phyloP scores from a whole-genome alignment of 2,888 invertebrate species.

The Drosophila nr. fundita region DNA sequence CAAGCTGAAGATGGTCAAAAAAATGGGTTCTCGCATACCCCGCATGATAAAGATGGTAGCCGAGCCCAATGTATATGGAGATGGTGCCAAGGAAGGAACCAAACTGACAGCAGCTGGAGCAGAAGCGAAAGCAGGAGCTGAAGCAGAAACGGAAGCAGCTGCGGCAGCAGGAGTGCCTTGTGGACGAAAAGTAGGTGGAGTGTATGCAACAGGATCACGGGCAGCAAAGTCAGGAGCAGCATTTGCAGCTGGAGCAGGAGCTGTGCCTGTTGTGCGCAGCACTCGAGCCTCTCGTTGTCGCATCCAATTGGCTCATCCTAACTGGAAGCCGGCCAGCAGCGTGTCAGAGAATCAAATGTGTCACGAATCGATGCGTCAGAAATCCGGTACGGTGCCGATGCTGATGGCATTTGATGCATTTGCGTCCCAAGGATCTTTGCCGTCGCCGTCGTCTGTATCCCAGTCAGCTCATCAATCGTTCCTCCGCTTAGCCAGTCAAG shows the following conservation, averaged over 20 bases:
- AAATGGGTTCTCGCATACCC: slow-evolving; percentile 29
- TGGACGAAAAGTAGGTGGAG: neutral
- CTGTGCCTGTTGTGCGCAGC: slow-evolving; percentile 31
- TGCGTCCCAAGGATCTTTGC: too few species aligned
- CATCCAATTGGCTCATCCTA: slow-evolving; percentile 15
- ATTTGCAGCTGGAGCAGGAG: neutral
- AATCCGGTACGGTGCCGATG: neutral
- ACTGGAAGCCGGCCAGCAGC: neutral
- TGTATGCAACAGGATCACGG: neutral
- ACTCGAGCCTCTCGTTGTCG: slow-evolving; percentile 40
- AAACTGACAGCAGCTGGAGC: neutral
- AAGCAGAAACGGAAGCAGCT: neutral
- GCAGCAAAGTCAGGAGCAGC: neutral
- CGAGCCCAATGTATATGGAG: neutral
- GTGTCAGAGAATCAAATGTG: neutral
- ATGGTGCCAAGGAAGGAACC: neutral
- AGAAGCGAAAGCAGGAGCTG: neutral
- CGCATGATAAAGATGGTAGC: slow-evolving; percentile 14
- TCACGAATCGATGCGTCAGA: neutral
- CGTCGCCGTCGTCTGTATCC: neutral
- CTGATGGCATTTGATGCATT: too few species aligned
- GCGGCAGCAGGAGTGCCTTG: neutral
- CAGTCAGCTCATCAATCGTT: slow-evolving; percentile 33
- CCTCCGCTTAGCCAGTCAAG: neutral
- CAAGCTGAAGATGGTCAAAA: neutral